Percentiles rank a stretch among this genome's conserved stretches.
Evolutionary conservation across 1,140 invertebrate species (phyloP).

Genomic region (Antheraea mylitta): DNA sequence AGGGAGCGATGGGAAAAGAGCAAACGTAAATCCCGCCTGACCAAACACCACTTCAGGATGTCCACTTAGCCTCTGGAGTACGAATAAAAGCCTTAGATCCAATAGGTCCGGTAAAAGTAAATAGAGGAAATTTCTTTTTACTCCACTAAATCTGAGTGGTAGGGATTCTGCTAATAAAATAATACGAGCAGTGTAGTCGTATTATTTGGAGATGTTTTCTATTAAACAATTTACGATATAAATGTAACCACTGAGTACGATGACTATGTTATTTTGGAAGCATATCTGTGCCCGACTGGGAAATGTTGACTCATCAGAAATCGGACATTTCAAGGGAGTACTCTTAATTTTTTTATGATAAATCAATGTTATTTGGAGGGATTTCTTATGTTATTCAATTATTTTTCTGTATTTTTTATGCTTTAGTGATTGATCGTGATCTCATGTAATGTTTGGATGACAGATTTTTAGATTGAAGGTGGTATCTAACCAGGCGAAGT

Average conservation of each 20-base stretch:
- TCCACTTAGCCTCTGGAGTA: constrained; percentile 61
- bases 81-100: constrained; percentile 51
- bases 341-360: not conserved
- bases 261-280: not conserved
- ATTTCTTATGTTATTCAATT: no score
- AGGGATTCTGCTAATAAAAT: constrained; percentile 26
- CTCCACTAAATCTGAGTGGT: constrained; percentile 24
- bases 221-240: not conserved
- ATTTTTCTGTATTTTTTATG: no score
- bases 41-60: constrained; percentile 70
- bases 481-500: no score
- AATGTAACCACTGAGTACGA: not conserved
- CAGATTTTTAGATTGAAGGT: no score
- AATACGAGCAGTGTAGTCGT: constrained; percentile 16
- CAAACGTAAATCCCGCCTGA: constrained; percentile 69
- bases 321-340: not conserved
- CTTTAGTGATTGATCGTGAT: no score
- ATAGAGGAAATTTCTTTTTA: constrained; percentile 61
- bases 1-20: constrained; percentile 50
- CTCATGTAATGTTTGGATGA: no score
- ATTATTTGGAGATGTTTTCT: constrained; percentile 13
- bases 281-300: not conserved
- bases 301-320: not conserved
- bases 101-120: constrained; percentile 51
- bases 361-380: no score